Evolutionary conservation across 2,113 vertebrate genomes (phyloP), one percentile per base, ranked within the genome.

Genomic region (Notothenia rossii): DNA sequence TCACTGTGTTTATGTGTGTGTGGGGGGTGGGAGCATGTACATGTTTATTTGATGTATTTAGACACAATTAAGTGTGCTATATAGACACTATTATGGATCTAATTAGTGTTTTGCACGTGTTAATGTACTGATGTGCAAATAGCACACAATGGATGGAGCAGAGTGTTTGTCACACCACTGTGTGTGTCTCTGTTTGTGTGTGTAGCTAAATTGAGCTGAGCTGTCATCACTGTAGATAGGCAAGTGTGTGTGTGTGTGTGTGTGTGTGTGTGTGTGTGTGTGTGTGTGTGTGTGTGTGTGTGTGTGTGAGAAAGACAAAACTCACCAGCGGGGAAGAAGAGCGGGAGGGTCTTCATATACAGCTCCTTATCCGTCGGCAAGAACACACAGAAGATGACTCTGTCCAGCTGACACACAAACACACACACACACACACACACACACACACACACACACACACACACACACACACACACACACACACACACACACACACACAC

Each of bases 331-430:
- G 95, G 94, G 87, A 96, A 96, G 88, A 95, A 95, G 64, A 92
- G 89, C 15, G 94, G 92, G 79, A 96, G 88, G 75, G 88, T 92
- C 58, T 90, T 79, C 81, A 88, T 88, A 81, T 95, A 96, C 63
- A 96, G 88, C 70, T 94, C 84, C 79, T 92, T 90, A 72, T 96
- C 95, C 77, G 82, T 89, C 13, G 93, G 93, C 83, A 95, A 89
- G 72, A 96, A 96, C 76, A 95, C 92, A 60, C 95, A 95, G 92
- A 96, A 94, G 88, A 96, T 90, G 86, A 96, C 84, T 88, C 94
- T 93, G 92, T 96, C 95, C 90, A 95, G 69, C 95, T 96, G 88
- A 91, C 15, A 86, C 0, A 83, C 64, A 82, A 54, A 82, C 58
- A 65, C 74, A 69, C 63, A 64, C 61, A 68, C 66, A 65, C 72